Percentiles rank a stretch among this genome's conserved stretches.
Conservation (phyloP, 2,113 vertebrate genomes). For the Osmerus mordax region DNA sequence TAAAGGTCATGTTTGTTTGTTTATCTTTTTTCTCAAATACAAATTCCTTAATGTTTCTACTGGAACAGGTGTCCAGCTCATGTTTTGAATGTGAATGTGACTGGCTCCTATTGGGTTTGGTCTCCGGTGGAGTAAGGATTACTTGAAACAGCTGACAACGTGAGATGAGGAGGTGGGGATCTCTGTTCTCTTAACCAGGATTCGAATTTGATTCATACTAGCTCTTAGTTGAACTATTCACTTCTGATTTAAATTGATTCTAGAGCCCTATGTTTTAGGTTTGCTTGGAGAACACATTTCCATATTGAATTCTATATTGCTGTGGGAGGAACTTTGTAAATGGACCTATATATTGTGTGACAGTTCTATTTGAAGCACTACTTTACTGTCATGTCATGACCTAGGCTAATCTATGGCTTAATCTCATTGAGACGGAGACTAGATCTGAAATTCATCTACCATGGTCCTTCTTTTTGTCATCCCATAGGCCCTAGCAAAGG, state of each 20-base stretch:
- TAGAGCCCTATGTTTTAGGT: constrained; percentile 34
- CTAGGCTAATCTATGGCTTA: constrained; percentile 37
- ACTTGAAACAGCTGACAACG: constrained; percentile 22
- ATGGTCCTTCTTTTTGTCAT: constrained; percentile 26
- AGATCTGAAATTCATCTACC: background rate
- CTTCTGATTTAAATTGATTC: constrained; percentile 15
- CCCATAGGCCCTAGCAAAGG: constrained; percentile 29
- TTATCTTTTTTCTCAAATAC: constrained; percentile 37
- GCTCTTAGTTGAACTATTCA: constrained; percentile 39
- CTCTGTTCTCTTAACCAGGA: constrained; percentile 42
- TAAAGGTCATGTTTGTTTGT: constrained; percentile 69
- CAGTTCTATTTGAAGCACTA: constrained; percentile 35
- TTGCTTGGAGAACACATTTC: constrained; percentile 21
- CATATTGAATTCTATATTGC: constrained; percentile 34
- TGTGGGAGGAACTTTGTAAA: constrained; percentile 37
- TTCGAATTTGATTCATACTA: constrained; percentile 42
- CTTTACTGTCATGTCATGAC: constrained; percentile 41
- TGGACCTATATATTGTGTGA: no score
- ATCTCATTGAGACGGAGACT: no score
- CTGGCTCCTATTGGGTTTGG: background rate
- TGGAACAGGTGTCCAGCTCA: constrained; percentile 44
- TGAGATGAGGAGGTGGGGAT: constrained; percentile 40
- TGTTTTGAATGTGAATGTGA: constrained; percentile 38
- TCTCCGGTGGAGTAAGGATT: constrained; percentile 31
- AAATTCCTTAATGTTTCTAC: constrained; percentile 41